Conservation (phyloP, 2,797 vertebrate species). For the Scarus forsteni region DNA sequence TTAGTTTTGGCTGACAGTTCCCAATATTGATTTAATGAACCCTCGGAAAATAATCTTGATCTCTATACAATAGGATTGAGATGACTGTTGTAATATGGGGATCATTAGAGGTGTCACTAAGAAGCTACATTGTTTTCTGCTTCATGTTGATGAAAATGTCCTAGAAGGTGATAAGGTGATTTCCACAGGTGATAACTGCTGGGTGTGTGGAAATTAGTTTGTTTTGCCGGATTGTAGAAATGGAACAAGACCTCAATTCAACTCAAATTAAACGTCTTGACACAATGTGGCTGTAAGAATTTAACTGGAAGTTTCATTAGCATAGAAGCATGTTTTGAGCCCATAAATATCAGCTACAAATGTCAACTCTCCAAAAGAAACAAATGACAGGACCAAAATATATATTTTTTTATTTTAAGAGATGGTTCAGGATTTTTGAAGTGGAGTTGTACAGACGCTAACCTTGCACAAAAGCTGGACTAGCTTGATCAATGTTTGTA, state of each 20-base stretch:
- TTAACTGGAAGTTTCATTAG: too few species aligned
- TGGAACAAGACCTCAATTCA: slow-evolving; percentile 20
- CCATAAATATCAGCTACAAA: too few species aligned
- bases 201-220: slow-evolving; percentile 63
- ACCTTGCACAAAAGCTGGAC: too few species aligned
- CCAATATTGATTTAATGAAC: slow-evolving; percentile 62
- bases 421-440: too few species aligned
- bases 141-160: slow-evolving; percentile 43
- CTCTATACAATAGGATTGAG: slow-evolving; percentile 24
- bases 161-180: slow-evolving; percentile 37
- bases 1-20: slow-evolving; percentile 44
- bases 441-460: too few species aligned
- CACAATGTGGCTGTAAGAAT: background rate
- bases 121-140: slow-evolving; percentile 5
- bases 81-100: slow-evolving; percentile 23
- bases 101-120: slow-evolving; percentile 31
- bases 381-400: too few species aligned
- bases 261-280: slow-evolving; percentile 32
- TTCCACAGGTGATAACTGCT: slow-evolving; percentile 55
- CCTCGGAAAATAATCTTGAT: slow-evolving; percentile 40
- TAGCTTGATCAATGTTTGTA: too few species aligned
- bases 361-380: too few species aligned
- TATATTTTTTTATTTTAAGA: too few species aligned
- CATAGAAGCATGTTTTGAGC: too few species aligned
- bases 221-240: slow-evolving; percentile 53